Base-by-base conservation (phyloP, 92 coral and sea anemone genomes). In the Hydrozoanthus gracilis region DNA sequence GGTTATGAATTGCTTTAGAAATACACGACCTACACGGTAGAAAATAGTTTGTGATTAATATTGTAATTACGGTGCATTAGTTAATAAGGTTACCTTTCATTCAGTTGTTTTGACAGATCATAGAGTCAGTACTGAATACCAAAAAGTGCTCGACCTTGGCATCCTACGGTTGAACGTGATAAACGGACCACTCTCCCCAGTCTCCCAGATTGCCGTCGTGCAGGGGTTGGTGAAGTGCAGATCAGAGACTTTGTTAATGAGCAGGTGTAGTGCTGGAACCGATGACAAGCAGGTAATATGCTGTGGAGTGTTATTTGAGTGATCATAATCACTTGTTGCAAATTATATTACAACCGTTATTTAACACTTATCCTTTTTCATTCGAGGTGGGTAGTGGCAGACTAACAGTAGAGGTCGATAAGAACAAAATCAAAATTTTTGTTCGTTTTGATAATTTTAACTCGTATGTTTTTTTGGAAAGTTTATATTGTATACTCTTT, bases 221-320 rank as follows among this genome's bases (percentile, higher is more conserved):
- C 85, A 80, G 27, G 85, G 85, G 35, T 46, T 80, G 58, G 58
- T 80, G 3, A 80, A 65, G 60, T 48, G 73, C 20, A 73, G 85
- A 18, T 80, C 85, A n/a, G 50, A 10, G 44, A 16, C 15, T 46
- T 11, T 80, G 20, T 13, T 80, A 13, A 13, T 80, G 73, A 65
- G 85, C 74, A 64, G 61, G 16, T 11, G 39, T 80, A 46, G 61
- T 64, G 73, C 11, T 5, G 44, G 60, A 0, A 18, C 8, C 2
- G 27, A 16, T 10, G 83, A 66, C 3, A 60, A 62, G n/a, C 72
- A 61, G 50, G 84, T 62, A 79, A 61, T 17, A n/a, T 51, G 47
- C 14, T n/a, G 14, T 60, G 15, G 1, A 27, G 39, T 27, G 39
- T 27, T 27, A 27, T 27, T 27, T 27, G 39, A 27, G 39, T 27